Conservation (phyloP, 2,888 invertebrate genomes). For the Alsophila aescularia region DNA sequence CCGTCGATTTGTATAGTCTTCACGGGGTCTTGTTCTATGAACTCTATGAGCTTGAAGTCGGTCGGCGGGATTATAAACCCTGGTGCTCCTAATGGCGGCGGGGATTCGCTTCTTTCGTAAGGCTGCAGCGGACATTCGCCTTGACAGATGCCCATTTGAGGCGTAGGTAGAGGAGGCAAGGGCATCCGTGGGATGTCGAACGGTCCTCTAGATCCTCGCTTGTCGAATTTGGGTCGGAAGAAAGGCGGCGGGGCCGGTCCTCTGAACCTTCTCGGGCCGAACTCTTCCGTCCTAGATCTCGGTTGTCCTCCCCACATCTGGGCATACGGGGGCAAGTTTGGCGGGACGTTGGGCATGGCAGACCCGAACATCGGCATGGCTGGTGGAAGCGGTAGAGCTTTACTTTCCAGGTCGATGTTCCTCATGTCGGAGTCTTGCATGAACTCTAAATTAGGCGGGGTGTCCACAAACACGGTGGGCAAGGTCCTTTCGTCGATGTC, state of each 20-base stretch:
- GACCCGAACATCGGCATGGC: conserved; percentile 50
- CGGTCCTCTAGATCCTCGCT: conserved; percentile 55
- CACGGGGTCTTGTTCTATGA: conserved; percentile 86
- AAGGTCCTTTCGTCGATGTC: conserved; percentile 82
- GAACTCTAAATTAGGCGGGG: conserved; percentile 59
- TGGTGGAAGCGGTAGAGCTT: conserved; percentile 60
- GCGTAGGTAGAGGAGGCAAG: conserved; percentile 61
- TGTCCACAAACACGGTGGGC: conserved; percentile 61
- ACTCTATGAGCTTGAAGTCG: conserved; percentile 69
- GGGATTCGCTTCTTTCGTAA: conserved; percentile 64
- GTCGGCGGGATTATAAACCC: conserved; percentile 67
- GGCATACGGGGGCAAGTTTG: conserved; percentile 48
- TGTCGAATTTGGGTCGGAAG: conserved; percentile 68
- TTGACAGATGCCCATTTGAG: conserved; percentile 67
- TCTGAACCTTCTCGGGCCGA: conserved; percentile 64
- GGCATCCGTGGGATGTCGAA: conserved; percentile 58
- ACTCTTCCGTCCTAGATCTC: conserved; percentile 66
- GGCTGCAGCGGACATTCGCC: conserved; percentile 65
- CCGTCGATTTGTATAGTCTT: conserved; percentile 93
- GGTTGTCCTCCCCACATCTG: conserved; percentile 66
- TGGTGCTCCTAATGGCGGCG: conserved; percentile 73
- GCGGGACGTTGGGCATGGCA: conserved; percentile 6
- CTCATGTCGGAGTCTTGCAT: conserved; percentile 75
- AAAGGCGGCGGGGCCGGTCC: conserved; percentile 63
- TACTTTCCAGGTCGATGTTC: conserved; percentile 48